A percentile compares a stretch with the other conserved stretches of the same genome.
phyloP scores from a whole-genome alignment of 1,140 invertebrate species.

The Micrasema minimum region DNA sequence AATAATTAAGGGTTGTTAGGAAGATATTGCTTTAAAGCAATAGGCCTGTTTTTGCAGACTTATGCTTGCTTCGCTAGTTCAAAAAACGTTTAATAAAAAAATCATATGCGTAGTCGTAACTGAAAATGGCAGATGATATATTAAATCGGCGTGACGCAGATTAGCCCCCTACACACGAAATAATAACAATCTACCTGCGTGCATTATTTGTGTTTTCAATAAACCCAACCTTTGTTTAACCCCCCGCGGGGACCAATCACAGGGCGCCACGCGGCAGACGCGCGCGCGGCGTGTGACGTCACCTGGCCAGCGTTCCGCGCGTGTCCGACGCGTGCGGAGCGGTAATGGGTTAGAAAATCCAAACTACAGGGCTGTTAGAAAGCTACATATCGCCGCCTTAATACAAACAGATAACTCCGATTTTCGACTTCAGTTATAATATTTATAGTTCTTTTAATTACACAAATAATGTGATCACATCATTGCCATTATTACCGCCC shows the following conservation, averaged over 20 bases:
- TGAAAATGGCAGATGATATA: constrained; percentile 28
- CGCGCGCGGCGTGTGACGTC: neutral
- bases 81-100: too few species aligned
- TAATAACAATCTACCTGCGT: constrained; percentile 6
- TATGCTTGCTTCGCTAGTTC: too few species aligned
- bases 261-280: constrained; percentile 7
- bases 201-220: constrained; percentile 31
- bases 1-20: too few species aligned
- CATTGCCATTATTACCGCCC: too few species aligned
- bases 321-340: constrained; percentile 23
- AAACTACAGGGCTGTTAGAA: constrained; percentile 1
- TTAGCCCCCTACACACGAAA: neutral
- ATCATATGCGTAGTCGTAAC: too few species aligned
- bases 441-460: neutral
- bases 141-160: constrained; percentile 9
- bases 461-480: too few species aligned
- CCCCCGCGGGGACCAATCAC: constrained; percentile 20
- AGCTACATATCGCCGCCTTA: too few species aligned
- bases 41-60: too few species aligned
- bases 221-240: constrained; percentile 15
- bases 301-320: constrained; percentile 13
- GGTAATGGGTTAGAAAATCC: constrained; percentile 28
- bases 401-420: too few species aligned
- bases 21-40: too few species aligned
- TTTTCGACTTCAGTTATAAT: too few species aligned